Conservation (phyloP, 2,797 vertebrate species). For the Peromyscus melanophrys region DNA sequence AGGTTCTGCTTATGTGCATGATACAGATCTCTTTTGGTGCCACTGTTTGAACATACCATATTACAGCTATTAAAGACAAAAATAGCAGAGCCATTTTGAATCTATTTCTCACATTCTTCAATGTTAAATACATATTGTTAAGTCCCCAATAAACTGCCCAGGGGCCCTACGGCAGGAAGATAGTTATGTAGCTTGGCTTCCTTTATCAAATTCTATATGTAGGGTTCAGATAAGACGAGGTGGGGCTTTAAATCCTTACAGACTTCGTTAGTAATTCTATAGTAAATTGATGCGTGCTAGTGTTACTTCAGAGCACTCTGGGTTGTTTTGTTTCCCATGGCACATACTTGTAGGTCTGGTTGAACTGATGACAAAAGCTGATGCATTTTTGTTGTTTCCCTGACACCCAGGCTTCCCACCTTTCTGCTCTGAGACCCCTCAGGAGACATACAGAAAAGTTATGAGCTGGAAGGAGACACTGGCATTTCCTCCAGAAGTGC, state of each 20-base stretch:
- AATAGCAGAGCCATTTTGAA: not conserved
- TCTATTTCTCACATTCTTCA: not conserved
- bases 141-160: not conserved
- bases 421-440: constrained; percentile 99
- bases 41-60: not conserved
- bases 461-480: constrained; percentile 99
- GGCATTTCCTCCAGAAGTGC: constrained; percentile 98
- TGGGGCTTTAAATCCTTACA: constrained; percentile 34
- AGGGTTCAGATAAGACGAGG: not conserved
- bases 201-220: not conserved
- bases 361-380: constrained; percentile 4
- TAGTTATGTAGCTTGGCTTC: not conserved
- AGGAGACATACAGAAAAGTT: constrained; percentile 99
- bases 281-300: not conserved
- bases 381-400: constrained; percentile 53
- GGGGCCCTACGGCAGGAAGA: not conserved
- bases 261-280: not conserved
- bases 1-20: constrained; percentile 72
- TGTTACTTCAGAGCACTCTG: not conserved
- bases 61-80: constrained; percentile 9
- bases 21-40: not conserved
- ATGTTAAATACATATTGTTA: constrained; percentile 10
- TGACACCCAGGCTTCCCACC: constrained; percentile 95
- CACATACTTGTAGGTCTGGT: not conserved
- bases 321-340: not conserved